Percentiles rank a stretch among this genome's conserved stretches.
phyloP scores from a whole-genome alignment of 2,113 vertebrate species.

The Centropus unirufus region DNA sequence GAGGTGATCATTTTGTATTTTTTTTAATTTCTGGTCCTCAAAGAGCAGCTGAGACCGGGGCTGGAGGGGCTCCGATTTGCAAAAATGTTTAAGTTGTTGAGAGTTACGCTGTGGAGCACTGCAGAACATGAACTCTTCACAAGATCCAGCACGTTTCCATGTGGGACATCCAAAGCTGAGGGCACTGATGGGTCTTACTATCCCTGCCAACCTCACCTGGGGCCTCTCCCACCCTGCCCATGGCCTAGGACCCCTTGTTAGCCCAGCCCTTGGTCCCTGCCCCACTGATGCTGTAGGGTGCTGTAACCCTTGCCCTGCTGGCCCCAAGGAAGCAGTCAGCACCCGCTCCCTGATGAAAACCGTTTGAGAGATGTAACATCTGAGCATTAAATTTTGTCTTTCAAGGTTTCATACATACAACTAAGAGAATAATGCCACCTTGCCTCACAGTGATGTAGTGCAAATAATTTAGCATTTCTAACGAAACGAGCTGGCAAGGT shows the following conservation, averaged over 20 bases:
- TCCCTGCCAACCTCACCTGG: not conserved
- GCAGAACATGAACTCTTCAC: not conserved
- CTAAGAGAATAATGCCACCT: slow-evolving; percentile 68
- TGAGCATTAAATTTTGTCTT: not conserved
- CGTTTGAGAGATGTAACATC: rapidly evolving
- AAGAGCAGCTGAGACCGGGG: not conserved
- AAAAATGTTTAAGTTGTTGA: not conserved
- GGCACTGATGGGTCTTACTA: not conserved
- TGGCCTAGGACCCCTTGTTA: not conserved
- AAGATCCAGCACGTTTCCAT: not conserved
- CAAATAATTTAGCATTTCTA: slow-evolving; percentile 29
- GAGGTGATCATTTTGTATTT: not conserved
- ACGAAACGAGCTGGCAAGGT: not conserved
- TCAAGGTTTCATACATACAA: not conserved
- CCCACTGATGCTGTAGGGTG: not conserved
- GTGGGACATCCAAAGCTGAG: not conserved
- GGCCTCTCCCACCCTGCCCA: not conserved
- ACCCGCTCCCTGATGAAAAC: not conserved
- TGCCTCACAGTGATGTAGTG: slow-evolving; percentile 50
- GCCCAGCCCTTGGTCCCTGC: not conserved
- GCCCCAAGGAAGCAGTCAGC: not conserved
- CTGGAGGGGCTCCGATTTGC: not conserved
- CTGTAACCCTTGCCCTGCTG: rapidly evolving
- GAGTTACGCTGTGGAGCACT: not conserved
- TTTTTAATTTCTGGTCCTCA: not conserved